Base-by-base conservation (phyloP, 2,113 vertebrate genomes). In the Onychorhynchus coronatus region DNA sequence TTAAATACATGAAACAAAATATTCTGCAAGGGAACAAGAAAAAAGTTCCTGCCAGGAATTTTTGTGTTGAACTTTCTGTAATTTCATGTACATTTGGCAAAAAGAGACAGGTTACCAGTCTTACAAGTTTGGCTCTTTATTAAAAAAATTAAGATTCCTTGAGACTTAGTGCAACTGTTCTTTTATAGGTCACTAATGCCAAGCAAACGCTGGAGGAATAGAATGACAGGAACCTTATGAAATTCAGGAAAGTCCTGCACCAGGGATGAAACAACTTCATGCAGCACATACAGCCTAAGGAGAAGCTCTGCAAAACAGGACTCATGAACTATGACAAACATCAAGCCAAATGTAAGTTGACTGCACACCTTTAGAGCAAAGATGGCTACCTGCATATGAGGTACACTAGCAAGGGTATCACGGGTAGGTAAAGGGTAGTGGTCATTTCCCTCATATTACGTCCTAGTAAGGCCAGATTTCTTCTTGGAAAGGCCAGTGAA, bases 1-100 rank as follows among this genome's bases (percentile, higher is more conserved):
- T 70, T 75, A 88, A 89, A 74, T 14, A 66, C 8, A 83, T 17
- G 12, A 76, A 95, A 71, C 33, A 82, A 94, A 93, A 75, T 75
- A 79, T 61, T 95, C 31, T 61, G 14, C 56, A 41, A 75, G 33
- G n/a, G n/a, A 91, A 23, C 6, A 92, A 76, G 41, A 62, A 75
- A 87, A 85, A 88, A 56, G 56, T 10, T 37, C 28, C 35, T 83
- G 22, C 53, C 74, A 93, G 56, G 52, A 93, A 61, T 76, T 78
- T 44, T 12, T 41, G 24, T 28, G 82, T 46, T 72, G 35, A 85
- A 68, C 41, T 65, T 82, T 14, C n/a, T 75, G 19, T 24, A 88
- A 42, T 88, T 72, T 82, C 56, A 59, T 7, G 21, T 58, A 62
- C 4, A 8, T 75, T 72, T 89, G 35, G 24, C 44, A 28, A 25